A percentile compares a stretch with the other conserved stretches of the same genome.
These are phyloP conservation scores for Mechanitis messenoides DNA, from an alignment of 2,888 invertebrate genomes.

Conservation along the genomic window DNA sequence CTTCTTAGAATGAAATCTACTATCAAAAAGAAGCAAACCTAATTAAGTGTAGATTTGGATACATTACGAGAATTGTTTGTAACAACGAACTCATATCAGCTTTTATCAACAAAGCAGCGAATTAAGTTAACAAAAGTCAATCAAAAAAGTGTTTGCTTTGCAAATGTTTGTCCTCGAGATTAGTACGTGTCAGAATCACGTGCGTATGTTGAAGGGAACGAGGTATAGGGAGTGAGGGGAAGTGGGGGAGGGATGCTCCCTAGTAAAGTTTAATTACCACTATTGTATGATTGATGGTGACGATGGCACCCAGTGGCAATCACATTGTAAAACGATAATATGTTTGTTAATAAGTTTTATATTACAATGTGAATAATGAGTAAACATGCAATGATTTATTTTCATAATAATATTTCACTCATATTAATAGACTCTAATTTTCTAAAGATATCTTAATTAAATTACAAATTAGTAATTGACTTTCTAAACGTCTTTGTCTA, in stretches of 20 bases:
- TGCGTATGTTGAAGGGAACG: not conserved
- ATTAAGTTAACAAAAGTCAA: slow-evolving; percentile 5
- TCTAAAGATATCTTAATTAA: not conserved
- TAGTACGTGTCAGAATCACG: slow-evolving; percentile 7
- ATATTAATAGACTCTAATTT: no score
- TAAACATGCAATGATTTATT: not conserved
- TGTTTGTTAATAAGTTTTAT: not conserved
- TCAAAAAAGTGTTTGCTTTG: slow-evolving; percentile 4
- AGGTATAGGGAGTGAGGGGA: not conserved
- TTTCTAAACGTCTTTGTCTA: not conserved
- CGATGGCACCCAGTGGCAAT: not conserved
- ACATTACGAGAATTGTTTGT: no score
- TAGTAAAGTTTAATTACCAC: slow-evolving; percentile 1
- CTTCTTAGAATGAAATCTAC: no score
- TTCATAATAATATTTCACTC: not conserved
- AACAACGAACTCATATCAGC: no score
- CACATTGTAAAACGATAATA: slow-evolving; percentile 2
- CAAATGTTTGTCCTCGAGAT: slow-evolving; percentile 10
- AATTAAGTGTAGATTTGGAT: no score
- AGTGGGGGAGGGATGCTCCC: not conserved
- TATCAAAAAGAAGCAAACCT: no score
- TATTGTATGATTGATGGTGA: slow-evolving; percentile 2
- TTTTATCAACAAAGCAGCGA: slow-evolving; percentile 3
- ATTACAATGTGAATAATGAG: not conserved
- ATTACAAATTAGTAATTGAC: not conserved